Evolutionary conservation across 2,888 invertebrate species (phyloP), one percentile per base, ranked within the genome.

Genomic region (Parnassius apollo): DNA sequence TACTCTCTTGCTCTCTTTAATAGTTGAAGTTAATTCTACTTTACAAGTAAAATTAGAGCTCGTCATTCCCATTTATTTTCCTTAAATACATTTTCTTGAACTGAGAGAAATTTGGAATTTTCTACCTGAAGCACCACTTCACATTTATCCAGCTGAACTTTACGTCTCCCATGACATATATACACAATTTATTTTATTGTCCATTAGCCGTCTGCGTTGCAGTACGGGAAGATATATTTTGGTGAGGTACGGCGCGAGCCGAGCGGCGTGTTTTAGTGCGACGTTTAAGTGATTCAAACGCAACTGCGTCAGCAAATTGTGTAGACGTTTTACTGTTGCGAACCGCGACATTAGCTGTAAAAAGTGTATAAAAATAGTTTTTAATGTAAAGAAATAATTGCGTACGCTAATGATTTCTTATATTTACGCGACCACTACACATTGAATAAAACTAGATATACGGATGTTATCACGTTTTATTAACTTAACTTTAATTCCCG

Each of bases 151-250:
- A 66, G 70, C 71, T 75, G 75, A 76, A 75, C 71, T 74, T 73
- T 75, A 71, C 73, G 73, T 73, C 72, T 68, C 67, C 59, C 64
- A 57, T 64, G 64, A 64, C 64, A 52, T 57, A 64, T 64, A 59
- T 64, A 59, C 56, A 69, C 77, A 77, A 75, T 80, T 78, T 77
- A 75, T 77, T 78, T 79, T 77, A 78, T 78, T 68, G 78, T 74
- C 78, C 80, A 77, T 78, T 80, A 77, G 72, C 71, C 69, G 66
- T 67, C 66, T 68, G 71, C 64, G 70, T 61, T 70, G 73, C 72
- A 66, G 64, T 66, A 63, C 65, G 60, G 57, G 65, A 67, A 73
- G 75, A 78, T 80, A 82, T 77, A 80, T 81, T 75, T 71, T 67
- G 69, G 73, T 75, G 80, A 80, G 77, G 78, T 75, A 74, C 76